Evolutionary conservation across 2,888 invertebrate species (phyloP).

Genomic region (Cremastinae sp.): DNA sequence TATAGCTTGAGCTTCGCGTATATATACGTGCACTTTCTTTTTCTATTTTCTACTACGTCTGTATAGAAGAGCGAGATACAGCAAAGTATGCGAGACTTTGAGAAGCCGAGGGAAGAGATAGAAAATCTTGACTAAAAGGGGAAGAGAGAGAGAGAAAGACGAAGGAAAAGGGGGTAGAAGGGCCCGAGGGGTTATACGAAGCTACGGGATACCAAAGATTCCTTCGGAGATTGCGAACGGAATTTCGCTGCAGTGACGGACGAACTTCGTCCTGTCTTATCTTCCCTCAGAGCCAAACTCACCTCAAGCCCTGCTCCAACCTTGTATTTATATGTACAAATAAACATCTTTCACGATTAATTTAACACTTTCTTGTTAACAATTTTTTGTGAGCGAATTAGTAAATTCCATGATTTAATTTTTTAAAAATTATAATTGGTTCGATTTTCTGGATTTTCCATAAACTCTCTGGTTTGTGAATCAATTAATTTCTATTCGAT

Average conservation of each 20-base stretch:
- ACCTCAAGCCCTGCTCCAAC: slow-evolving; percentile 54
- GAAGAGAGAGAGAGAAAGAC: slow-evolving; percentile 18
- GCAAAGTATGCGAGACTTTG: slow-evolving; percentile 35
- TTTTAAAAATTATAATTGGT: no score
- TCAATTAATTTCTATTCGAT: no score
- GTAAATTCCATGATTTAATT: no score
- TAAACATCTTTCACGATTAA: slow-evolving; percentile 7
- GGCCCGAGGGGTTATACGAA: slow-evolving; percentile 60
- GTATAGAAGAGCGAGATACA: slow-evolving; percentile 37
- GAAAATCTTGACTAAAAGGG: slow-evolving; percentile 38
- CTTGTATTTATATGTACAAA: slow-evolving; percentile 5
- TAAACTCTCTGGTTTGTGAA: no score
- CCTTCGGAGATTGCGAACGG: slow-evolving; percentile 77
- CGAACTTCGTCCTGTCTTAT: slow-evolving; percentile 73
- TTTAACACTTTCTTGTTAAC: background rate
- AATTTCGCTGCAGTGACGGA: slow-evolving; percentile 77
- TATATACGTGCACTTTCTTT: background rate
- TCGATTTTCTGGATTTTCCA: background rate
- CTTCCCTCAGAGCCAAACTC: slow-evolving; percentile 64
- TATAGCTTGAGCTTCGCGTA: background rate
- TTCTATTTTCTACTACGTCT: background rate
- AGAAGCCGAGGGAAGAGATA: slow-evolving; percentile 26
- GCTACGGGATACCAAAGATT: slow-evolving; percentile 77
- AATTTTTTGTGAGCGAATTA: no score
- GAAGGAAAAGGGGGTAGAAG: slow-evolving; percentile 9